Evolutionary conservation across 1,140 invertebrate species (phyloP), one percentile per base, ranked within the genome.

Genomic region (Cotesia typhae): DNA sequence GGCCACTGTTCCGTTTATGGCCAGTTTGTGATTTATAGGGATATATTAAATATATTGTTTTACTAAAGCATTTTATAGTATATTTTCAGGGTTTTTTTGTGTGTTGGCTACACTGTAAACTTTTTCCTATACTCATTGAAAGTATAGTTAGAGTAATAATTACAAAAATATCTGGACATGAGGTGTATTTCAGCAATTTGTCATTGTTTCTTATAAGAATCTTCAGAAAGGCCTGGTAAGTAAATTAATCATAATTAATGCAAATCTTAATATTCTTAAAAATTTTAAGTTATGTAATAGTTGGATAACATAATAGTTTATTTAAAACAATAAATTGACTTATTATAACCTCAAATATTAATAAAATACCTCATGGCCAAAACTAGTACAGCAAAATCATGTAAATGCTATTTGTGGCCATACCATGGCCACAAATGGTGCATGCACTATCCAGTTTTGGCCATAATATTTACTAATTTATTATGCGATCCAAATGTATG

Each of bases 291-390:
- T 52, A 53, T 67, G 35, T 53, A 36, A n/a, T 52, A 14, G n/a
- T 67, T 36, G 12, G 17, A 67, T 67, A 67, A 35, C 2, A 10
- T 53, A 67, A 67, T 52, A 53, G 4, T 53, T 51, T 20, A 51
- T 67, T n/a, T 52, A 53, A 53, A 53, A 67, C 1, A 51, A 67
- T 67, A 20, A 71, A 71, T 47, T 61, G 20, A 17, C 60, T 47
- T 10, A 65, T 55, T 36, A 65, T 72, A 72, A 72, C 70, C 63
- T 66, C 7, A 57, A 72, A 72, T 72, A 72, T 55, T 6, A n/a
- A 28, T 37, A 37, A 69, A 59, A 69, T 37, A 69, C 67, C 38
- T 37, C 37, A 37, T 69, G 67, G 55, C 36, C 6, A 59, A 4
- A 69, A 60, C 5, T 69, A 28, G 67, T 55, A 60, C 67, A 57